Base-by-base conservation (phyloP, 2,888 invertebrate species). In the Caenorhabditis sp. region DNA sequence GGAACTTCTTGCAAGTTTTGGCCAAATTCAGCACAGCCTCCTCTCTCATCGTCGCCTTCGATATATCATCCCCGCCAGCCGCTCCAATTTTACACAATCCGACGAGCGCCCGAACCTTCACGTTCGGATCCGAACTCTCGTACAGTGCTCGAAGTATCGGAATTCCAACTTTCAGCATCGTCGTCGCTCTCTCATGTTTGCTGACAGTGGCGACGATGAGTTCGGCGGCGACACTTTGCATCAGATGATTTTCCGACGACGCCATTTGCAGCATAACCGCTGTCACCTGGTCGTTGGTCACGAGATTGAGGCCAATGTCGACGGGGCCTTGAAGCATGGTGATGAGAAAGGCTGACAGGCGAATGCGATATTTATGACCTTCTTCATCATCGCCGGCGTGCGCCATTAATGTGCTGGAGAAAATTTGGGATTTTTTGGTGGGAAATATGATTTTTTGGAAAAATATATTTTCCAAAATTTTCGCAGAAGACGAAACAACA, bases 251-350 rank as follows among this genome's bases (percentile, higher is more conserved):
- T n/a, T 95, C 95, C 12, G 94, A 93, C 71, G 93, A 93, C 1
- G 97, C 97, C 95, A 99, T 95, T 6, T 94, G 94, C 36, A 99
- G 90, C 88, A 99, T 95, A 93, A 99, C 95, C 89, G 95, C 94
- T 83, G 97, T 91, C 71, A 99, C 93, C 36, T 95, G 95, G 62
- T 95, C 91, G 78, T 89, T 89, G 8, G 89, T 88, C 8, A 90
- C 84, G 27, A 90, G 81, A 75, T 87, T 87, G 68, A 95, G 95
- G 19, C 97, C 99, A 54, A 95, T 93, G 88, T 97, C 97, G 58
- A 95, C 89, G 0, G 97, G 95, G 12, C 97, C 97, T 87, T 90
- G 91, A 5, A 99, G 90, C 64, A 99, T 89, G 4, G 94, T 92
- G 58, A 96, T 95, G 65, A 97, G 77, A 53, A 84, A 77, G 1